A percentile compares a stretch with the other conserved stretches of the same genome.
Evolutionary conservation across 2,113 vertebrate species (phyloP).

Genomic region (Tetrax tetrax): DNA sequence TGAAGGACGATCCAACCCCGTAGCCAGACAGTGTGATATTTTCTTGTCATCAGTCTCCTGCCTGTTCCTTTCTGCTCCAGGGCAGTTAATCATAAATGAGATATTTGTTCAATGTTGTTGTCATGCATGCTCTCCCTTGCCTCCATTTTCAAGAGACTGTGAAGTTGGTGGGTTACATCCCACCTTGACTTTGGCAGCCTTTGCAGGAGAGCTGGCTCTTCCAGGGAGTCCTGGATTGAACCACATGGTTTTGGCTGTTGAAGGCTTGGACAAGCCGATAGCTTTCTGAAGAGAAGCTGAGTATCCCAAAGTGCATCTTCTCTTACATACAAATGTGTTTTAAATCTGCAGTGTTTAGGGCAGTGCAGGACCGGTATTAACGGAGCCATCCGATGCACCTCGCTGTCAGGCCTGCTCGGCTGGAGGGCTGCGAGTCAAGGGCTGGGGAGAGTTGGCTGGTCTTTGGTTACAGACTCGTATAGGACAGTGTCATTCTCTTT

Average conservation of each 20-base stretch:
- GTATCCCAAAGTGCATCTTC: neutral
- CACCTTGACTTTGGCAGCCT: neutral
- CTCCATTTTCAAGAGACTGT: fast-evolving
- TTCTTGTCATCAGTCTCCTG: slow-evolving; percentile 13
- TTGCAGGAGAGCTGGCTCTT: neutral
- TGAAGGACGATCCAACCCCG: neutral
- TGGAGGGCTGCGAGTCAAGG: neutral
- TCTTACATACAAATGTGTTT: neutral
- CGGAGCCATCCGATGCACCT: neutral
- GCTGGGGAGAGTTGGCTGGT: neutral
- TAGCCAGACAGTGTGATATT: neutral
- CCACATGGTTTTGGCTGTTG: neutral
- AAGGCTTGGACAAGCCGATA: neutral
- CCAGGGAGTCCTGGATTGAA: neutral
- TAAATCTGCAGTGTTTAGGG: neutral
- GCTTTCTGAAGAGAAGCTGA: neutral
- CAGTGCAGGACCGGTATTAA: neutral
- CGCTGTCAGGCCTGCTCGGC: neutral
- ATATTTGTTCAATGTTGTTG: neutral
- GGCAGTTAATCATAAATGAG: neutral
- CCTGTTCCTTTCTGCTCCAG: neutral
- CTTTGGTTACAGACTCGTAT: neutral
- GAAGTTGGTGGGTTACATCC: neutral
- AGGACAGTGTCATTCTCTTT: neutral
- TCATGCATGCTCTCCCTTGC: neutral